Evolutionary conservation across 1,140 invertebrate species (phyloP).

Genomic region (Cardiocondyla obscurior): DNA sequence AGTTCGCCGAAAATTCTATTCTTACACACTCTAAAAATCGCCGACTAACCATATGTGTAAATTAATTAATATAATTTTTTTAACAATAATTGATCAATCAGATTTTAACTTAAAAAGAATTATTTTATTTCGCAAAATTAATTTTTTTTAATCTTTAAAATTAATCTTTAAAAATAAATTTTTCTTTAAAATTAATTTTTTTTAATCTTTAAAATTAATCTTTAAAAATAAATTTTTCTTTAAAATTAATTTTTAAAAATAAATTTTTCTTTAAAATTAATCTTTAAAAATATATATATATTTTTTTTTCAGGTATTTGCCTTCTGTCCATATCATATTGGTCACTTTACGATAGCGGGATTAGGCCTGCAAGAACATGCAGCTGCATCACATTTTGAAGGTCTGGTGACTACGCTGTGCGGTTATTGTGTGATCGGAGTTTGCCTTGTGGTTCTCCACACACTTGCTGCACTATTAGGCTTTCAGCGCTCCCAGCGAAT

Average conservation of each 20-base stretch:
- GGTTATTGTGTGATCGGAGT: conserved; percentile 97
- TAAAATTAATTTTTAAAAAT: too few species aligned
- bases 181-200: too few species aligned
- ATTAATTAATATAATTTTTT: neutral
- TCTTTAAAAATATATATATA: too few species aligned
- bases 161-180: too few species aligned
- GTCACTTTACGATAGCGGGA: conserved; percentile 91
- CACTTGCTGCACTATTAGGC: conserved; percentile 89
- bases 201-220: too few species aligned
- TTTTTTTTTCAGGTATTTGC: conserved; percentile 89
- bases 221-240: too few species aligned
- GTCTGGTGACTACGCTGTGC: conserved; percentile 94
- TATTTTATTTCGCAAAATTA: neutral
- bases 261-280: too few species aligned
- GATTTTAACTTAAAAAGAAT: too few species aligned
- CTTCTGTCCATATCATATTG: conserved; percentile 98
- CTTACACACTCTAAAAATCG: too few species aligned
- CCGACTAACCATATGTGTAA: neutral
- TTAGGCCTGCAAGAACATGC: conserved; percentile 91
- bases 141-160: neutral
- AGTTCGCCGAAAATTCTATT: too few species aligned
- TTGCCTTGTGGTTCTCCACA: conserved; percentile 93
- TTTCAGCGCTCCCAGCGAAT: conserved; percentile 92
- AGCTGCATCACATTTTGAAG: conserved; percentile 94
- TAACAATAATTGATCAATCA: too few species aligned